Percentiles rank a stretch among this genome's conserved stretches.
Conservation (phyloP, 1,140 invertebrate species). For the Penaeus chinensis region DNA sequence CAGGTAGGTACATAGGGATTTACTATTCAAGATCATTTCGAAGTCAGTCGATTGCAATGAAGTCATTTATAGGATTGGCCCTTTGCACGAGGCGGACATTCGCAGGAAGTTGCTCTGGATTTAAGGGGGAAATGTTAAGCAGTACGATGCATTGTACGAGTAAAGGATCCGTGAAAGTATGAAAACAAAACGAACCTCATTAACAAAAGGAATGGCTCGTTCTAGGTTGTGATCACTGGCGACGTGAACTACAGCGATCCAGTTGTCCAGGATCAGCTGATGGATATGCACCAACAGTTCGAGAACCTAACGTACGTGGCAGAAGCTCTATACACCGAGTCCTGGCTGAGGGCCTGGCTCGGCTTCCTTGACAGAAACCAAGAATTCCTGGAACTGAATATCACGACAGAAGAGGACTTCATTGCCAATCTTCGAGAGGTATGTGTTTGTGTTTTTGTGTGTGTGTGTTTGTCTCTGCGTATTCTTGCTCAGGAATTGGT, state of each 20-base stretch:
- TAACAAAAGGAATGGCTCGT: slow-evolving; percentile 6
- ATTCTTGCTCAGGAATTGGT: background rate
- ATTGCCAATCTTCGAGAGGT: slow-evolving; percentile 81
- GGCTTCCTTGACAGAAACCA: slow-evolving; percentile 81
- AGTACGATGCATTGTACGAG: slow-evolving; percentile 13
- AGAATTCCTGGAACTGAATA: slow-evolving; percentile 80
- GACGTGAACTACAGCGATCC: slow-evolving; percentile 88
- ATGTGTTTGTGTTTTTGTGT: slow-evolving; percentile 64
- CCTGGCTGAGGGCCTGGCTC: slow-evolving; percentile 88
- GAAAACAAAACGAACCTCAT: background rate
- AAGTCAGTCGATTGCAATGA: too few species aligned
- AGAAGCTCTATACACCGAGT: slow-evolving; percentile 83
- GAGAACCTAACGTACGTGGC: slow-evolving; percentile 85
- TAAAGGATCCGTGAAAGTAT: background rate
- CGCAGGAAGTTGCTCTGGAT: too few species aligned
- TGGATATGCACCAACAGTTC: slow-evolving; percentile 81
- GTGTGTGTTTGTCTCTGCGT: background rate
- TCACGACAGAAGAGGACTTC: slow-evolving; percentile 80
- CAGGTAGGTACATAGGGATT: slow-evolving; percentile 74
- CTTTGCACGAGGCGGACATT: too few species aligned
- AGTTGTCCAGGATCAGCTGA: slow-evolving; percentile 80
- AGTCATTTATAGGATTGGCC: too few species aligned
- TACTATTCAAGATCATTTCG: too few species aligned
- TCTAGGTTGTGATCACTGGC: slow-evolving; percentile 86
- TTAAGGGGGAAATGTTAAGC: too few species aligned